Base-by-base conservation (phyloP, 2,797 vertebrate species). In the Astyanax mexicanus region DNA sequence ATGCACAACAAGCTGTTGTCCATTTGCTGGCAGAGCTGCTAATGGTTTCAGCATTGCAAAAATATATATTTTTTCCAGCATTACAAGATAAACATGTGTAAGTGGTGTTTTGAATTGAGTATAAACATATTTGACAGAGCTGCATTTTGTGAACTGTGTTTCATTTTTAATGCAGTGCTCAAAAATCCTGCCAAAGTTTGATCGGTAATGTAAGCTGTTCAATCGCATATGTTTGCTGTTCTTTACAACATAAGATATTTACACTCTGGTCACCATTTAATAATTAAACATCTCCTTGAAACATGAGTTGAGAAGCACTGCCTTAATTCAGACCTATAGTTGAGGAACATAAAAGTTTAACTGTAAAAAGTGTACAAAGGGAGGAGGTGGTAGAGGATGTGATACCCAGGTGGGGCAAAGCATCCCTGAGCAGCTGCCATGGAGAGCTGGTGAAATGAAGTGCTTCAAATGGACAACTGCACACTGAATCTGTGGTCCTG, bases 401-500 rank as follows among this genome's bases (percentile, higher is more conserved):
- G 42, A 83, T 72, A 65, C 77, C 80, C 83, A 79, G 70, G 52
- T 69, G 55, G 58, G 77, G 64, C 73, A 74, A 62, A 55, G 17
- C 45, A 75, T 61, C 54, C 49, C 86, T 77, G 57, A 86, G 82
- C 85, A 89, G 86, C 90, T 89, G 89, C 90, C 85, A 83, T 74
- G 74, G 35, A 83, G 58, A 44, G 15, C 54, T 45, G 81, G 70
- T 79, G 88, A 89, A 90, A 87, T 74, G 8, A 80, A 80, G 85
- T 78, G 81, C 86, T 80, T 81, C 85, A 80, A 84, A 86, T 80
- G 87, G 87, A 84, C 88, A 74, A n/a, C n/a, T 86, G 86, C 84
- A 82, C 71, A 69, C 78, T 86, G 88, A 91, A 90, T 89, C 86
- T 87, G 84, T 84, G 81, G 60, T 71, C 74, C 84, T 92, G 92